Conservation (phyloP, 1,140 invertebrate species). For the Monochamus saltuarius region DNA sequence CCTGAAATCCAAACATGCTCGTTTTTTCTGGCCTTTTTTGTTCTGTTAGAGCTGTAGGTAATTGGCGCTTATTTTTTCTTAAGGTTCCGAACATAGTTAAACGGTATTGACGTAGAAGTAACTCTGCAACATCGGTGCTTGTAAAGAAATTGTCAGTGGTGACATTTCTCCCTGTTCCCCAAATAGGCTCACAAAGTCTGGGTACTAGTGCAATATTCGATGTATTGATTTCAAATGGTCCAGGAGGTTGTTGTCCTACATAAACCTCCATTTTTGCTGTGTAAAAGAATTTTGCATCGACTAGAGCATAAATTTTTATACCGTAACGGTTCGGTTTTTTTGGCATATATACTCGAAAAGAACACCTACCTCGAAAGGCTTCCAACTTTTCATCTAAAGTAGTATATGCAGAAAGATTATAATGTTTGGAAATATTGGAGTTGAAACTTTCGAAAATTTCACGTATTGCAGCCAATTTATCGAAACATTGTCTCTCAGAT, state of each 20-base stretch:
- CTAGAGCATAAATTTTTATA: constrained; percentile 47
- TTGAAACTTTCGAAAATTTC: constrained; percentile 47
- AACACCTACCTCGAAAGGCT: constrained; percentile 50
- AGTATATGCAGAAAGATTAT: constrained; percentile 35
- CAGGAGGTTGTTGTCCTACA: too few species aligned
- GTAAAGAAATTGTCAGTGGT: constrained; percentile 1
- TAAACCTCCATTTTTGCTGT: too few species aligned
- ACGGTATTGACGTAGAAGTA: constrained; percentile 31
- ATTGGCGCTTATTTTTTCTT: constrained; percentile 46
- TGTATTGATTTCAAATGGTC: too few species aligned
- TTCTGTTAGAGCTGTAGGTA: constrained; percentile 10
- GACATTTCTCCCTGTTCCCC: not conserved
- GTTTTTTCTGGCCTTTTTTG: not conserved
- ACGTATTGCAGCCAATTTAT: not conserved
- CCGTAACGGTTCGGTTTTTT: constrained; percentile 54
- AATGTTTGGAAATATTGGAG: constrained; percentile 43
- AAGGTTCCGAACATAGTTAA: constrained; percentile 48
- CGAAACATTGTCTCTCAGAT: too few species aligned
- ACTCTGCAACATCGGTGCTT: not conserved
- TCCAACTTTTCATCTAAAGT: constrained; percentile 53
- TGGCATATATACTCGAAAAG: constrained; percentile 52
- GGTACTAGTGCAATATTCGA: too few species aligned
- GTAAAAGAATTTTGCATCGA: constrained; percentile 35
- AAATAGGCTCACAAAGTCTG: too few species aligned
- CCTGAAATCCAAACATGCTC: constrained; percentile 12